Evolutionary conservation across 2,888 invertebrate species (phyloP).

Genomic region (Drosophila conformis): DNA sequence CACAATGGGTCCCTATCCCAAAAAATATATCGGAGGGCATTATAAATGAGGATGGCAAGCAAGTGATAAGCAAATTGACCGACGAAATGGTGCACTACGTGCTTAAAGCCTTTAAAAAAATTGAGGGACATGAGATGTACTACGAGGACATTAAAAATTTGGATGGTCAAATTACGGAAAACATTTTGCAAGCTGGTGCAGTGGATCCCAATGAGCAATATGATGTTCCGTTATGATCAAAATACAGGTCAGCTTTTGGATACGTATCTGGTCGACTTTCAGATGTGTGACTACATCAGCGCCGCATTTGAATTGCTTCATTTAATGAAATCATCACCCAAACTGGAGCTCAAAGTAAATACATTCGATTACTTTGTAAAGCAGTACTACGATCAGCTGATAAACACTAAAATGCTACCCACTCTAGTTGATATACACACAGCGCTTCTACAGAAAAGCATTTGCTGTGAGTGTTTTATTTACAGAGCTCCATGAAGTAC

Average conservation of each 20-base stretch:
- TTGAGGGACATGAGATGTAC: slow-evolving; percentile 60
- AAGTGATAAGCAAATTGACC: slow-evolving; percentile 27
- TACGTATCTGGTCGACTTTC: slow-evolving; percentile 70
- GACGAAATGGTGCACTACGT: slow-evolving; percentile 24
- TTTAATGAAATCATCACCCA: slow-evolving; percentile 75
- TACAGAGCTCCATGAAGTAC: not conserved
- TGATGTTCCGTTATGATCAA: slow-evolving; percentile 77
- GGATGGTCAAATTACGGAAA: slow-evolving; percentile 29
- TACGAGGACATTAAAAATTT: slow-evolving; percentile 53
- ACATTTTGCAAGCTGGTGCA: slow-evolving; percentile 7
- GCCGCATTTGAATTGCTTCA: slow-evolving; percentile 76
- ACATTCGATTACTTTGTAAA: slow-evolving; percentile 79
- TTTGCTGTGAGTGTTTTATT: slow-evolving; percentile 54
- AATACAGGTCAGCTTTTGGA: slow-evolving; percentile 62
- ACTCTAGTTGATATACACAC: slow-evolving; percentile 75
- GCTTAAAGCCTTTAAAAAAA: slow-evolving; percentile 44
- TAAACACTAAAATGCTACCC: slow-evolving; percentile 67
- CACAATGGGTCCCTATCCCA: slow-evolving; percentile 59
- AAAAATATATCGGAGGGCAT: slow-evolving; percentile 11
- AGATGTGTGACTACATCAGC: slow-evolving; percentile 66
- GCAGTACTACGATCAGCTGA: slow-evolving; percentile 74
- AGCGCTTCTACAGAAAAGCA: slow-evolving; percentile 65
- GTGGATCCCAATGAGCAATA: slow-evolving; percentile 65
- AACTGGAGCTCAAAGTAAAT: slow-evolving; percentile 68
- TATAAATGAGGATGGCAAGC: slow-evolving; percentile 34